A percentile compares a stretch with the other conserved stretches of the same genome.
phyloP scores from a whole-genome alignment of 2,797 vertebrate species.

The Linurgus olivaceus region DNA sequence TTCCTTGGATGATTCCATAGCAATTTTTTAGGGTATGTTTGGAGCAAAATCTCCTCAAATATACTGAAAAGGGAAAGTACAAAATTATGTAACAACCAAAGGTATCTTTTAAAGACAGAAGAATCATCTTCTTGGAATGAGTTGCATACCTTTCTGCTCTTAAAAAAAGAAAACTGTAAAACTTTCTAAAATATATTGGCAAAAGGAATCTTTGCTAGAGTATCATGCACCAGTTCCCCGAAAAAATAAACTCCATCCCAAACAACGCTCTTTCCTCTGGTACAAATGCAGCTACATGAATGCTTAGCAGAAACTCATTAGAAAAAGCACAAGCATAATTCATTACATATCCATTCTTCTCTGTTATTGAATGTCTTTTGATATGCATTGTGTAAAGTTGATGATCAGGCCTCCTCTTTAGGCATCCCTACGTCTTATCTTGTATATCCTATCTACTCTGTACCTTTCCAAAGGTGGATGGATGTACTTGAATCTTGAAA shows the following conservation, averaged over 20 bases:
- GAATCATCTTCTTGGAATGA: background rate
- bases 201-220: background rate
- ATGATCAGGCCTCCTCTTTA: background rate
- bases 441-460: background rate
- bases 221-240: background rate
- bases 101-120: background rate
- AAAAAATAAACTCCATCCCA: background rate
- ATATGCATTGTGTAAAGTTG: background rate
- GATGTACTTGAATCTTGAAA: constrained; percentile 54
- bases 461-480: constrained; percentile 74
- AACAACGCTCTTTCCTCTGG: background rate
- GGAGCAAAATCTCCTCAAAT: background rate
- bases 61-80: background rate
- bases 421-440: background rate
- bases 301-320: background rate
- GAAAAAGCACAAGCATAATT: background rate
- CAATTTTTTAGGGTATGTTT: background rate
- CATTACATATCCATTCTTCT: background rate
- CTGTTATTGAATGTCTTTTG: background rate
- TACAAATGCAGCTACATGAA: background rate
- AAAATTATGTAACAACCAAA: background rate
- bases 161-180: background rate
- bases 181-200: background rate
- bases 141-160: background rate
- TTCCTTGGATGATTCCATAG: background rate